Evolutionary conservation across 1,140 invertebrate genomes (phyloP).

Genomic region (Achatina immaculata): DNA sequence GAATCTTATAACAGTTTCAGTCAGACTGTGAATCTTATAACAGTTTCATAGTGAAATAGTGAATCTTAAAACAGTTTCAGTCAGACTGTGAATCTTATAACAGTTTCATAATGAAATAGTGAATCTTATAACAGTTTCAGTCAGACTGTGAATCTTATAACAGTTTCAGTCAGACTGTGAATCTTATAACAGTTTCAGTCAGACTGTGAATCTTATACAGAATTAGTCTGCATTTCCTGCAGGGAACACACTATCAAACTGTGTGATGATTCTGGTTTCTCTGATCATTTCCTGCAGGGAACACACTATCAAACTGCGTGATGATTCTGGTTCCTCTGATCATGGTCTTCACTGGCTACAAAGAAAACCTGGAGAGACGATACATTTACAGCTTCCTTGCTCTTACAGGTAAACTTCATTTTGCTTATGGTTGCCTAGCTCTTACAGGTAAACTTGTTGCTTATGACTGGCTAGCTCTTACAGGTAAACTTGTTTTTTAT

Average conservation of each 20-base stretch:
- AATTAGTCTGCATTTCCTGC: too few relatives aligned
- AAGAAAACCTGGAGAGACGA: conserved; percentile 60
- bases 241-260: conserved; percentile 73
- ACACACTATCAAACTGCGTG: conserved; percentile 72
- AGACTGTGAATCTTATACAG: too few relatives aligned
- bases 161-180: too few relatives aligned
- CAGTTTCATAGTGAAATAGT: too few relatives aligned
- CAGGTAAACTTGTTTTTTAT: background rate
- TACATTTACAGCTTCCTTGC: conserved; percentile 66
- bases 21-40: too few relatives aligned
- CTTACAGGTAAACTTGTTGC: background rate
- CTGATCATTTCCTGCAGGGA: conserved; percentile 64
- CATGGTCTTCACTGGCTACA: conserved; percentile 59
- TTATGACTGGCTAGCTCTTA: background rate
- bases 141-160: too few relatives aligned
- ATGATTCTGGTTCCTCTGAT: conserved; percentile 72
- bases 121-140: too few relatives aligned
- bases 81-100: too few relatives aligned
- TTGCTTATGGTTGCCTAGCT: background rate
- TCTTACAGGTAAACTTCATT: conserved; percentile 63
- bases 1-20: too few relatives aligned
- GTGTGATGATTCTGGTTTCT: conserved; percentile 62
- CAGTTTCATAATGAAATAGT: too few relatives aligned
- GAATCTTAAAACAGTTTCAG: too few relatives aligned
- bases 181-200: too few relatives aligned